Conservation (phyloP, 2,797 vertebrate genomes). For the Sebastes jordani region DNA sequence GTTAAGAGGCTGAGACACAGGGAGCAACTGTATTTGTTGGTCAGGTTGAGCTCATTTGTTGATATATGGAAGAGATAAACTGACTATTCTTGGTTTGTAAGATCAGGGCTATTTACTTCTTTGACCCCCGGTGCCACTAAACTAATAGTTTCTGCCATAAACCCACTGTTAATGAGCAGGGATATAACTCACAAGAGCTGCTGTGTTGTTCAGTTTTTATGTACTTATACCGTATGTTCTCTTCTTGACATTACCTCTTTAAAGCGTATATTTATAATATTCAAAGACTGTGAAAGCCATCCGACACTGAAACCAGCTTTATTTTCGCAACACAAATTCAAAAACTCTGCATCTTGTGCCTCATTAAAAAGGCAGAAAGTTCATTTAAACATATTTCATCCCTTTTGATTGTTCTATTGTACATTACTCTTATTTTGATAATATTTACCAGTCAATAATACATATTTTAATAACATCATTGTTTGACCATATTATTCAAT, state of each 20-base stretch:
- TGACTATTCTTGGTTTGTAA: not conserved
- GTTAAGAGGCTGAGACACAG: not conserved
- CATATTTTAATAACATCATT: slow-evolving; percentile 17
- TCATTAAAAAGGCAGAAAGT: slow-evolving; percentile 21
- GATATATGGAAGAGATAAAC: not conserved
- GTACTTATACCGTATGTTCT: not conserved
- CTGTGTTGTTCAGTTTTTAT: not conserved
- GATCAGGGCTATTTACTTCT: not conserved
- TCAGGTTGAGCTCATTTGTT: not conserved
- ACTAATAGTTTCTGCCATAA: not conserved
- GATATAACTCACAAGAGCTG: not conserved
- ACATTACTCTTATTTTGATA: not conserved
- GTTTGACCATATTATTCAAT: slow-evolving; percentile 2
- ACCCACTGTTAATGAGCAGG: not conserved
- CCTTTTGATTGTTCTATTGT: slow-evolving; percentile 37
- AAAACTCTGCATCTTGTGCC: not conserved
- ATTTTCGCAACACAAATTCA: slow-evolving; percentile 40
- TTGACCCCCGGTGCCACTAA: not conserved
- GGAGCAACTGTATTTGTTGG: not conserved
- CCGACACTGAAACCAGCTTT: slow-evolving; percentile 36
- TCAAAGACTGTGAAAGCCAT: not conserved
- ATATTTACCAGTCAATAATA: slow-evolving; percentile 4
- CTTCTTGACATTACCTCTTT: not conserved
- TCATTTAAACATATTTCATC: not conserved
- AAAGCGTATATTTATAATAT: not conserved